A percentile compares a stretch with the other conserved stretches of the same genome.
These are phyloP conservation scores for Parnassius smintheus DNA, from an alignment of 2,888 invertebrate genomes.

Conservation along the genomic window DNA sequence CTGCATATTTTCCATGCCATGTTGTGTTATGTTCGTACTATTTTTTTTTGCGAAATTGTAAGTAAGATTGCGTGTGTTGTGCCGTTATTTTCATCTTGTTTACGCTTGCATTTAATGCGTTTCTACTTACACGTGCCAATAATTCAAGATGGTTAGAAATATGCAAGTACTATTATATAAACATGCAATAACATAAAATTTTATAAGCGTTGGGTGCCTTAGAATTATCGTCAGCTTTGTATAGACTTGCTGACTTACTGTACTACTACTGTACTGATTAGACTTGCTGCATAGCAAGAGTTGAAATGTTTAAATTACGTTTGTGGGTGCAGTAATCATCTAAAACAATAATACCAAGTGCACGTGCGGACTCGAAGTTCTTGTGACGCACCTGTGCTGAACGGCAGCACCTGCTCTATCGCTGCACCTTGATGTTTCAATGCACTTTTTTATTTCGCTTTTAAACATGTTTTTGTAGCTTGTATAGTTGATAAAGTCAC, in stretches of 20 bases:
- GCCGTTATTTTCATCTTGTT: constrained; percentile 18
- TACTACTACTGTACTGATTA: too few species aligned
- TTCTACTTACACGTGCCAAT: constrained; percentile 21
- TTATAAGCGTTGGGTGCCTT: constrained; percentile 2
- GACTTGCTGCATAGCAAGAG: not conserved
- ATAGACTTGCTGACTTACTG: too few species aligned
- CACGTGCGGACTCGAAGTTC: constrained; percentile 10
- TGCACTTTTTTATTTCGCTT: constrained; percentile 9
- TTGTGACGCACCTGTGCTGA: constrained; percentile 12
- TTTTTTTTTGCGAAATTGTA: constrained; percentile 3
- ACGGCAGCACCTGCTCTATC: constrained; percentile 18
- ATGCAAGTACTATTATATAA: constrained; percentile 2
- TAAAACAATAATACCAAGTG: not conserved
- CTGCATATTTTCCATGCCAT: constrained; percentile 1
- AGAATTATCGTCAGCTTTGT: not conserved
- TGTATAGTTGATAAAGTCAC: not conserved
- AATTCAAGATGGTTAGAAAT: constrained; percentile 3
- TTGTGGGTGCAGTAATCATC: not conserved
- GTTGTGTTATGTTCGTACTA: constrained; percentile 9
- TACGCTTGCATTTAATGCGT: constrained; percentile 16
- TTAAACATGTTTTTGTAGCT: not conserved
- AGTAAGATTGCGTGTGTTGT: constrained; percentile 13
- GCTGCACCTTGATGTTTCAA: constrained; percentile 18
- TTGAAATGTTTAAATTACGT: constrained; percentile 1
- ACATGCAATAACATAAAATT: constrained; percentile 12